phyloP scores from a whole-genome alignment of 2,113 vertebrate species.

The Carettochelys insculpta region DNA sequence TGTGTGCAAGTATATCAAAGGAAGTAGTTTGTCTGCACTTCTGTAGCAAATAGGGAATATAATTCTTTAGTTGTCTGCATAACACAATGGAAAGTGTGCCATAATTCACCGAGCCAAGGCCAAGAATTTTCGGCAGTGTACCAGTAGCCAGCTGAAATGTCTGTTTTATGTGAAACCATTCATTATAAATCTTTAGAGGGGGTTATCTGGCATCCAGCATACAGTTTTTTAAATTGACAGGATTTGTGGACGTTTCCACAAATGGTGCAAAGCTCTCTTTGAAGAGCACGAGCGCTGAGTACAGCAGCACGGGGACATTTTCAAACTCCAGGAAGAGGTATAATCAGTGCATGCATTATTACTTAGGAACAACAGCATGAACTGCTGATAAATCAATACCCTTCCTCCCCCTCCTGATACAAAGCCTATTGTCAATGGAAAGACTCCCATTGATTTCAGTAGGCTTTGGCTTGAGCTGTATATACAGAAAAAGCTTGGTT shows the following conservation, averaged over 20 bases:
- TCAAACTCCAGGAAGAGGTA: neutral
- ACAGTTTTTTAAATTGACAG: constrained; percentile 42
- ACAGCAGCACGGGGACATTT: neutral
- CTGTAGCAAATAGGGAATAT: neutral
- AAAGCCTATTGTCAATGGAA: neutral
- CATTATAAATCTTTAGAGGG: constrained; percentile 44
- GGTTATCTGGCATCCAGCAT: neutral
- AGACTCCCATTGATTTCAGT: neutral
- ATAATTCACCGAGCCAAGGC: neutral
- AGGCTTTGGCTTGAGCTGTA: neutral
- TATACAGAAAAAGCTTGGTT: no score
- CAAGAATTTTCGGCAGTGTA: constrained; percentile 19
- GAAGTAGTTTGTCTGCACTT: neutral
- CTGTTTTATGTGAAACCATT: constrained; percentile 39
- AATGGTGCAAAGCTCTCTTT: neutral
- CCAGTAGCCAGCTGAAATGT: neutral
- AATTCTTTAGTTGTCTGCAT: constrained; percentile 23
- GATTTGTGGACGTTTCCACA: constrained; percentile 33
- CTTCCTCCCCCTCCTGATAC: neutral
- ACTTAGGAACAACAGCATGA: constrained; percentile 21
- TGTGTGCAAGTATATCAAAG: neutral
- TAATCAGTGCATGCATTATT: neutral
- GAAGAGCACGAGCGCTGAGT: constrained; percentile 17
- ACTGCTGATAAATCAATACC: neutral
- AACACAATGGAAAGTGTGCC: constrained; percentile 50